Evolutionary conservation across 1,140 invertebrate genomes (phyloP).

Genomic region (Campoletis sonorensis): DNA sequence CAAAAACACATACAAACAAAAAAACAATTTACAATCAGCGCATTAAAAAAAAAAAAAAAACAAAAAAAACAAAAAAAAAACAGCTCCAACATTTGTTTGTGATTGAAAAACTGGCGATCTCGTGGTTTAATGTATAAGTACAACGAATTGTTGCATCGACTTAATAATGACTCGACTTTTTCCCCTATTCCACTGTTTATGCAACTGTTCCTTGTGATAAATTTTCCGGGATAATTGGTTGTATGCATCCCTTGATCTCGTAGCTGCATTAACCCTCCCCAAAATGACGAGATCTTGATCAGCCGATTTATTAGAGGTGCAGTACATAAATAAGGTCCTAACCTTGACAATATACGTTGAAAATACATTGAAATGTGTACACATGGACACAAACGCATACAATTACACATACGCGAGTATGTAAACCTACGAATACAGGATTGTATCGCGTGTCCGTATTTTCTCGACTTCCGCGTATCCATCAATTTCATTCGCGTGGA

Average conservation of each 20-base stretch:
- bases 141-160: conserved; percentile 25
- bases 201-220: too few relatives aligned
- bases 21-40: background rate
- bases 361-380: background rate
- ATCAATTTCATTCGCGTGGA: background rate
- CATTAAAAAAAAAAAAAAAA: background rate
- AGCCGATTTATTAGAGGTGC: background rate
- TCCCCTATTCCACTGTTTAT: too few relatives aligned
- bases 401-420: too few relatives aligned
- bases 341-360: background rate
- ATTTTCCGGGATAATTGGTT: background rate
- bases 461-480: conserved; percentile 36
- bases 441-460: conserved; percentile 17
- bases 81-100: background rate
- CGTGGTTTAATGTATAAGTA: too few relatives aligned
- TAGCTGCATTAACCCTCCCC: background rate
- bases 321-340: background rate
- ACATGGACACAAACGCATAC: background rate
- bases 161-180: conserved; percentile 14
- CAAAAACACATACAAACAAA: conserved; percentile 25
- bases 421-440: too few relatives aligned
- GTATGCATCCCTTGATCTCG: conserved; percentile 5
- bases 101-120: too few relatives aligned
- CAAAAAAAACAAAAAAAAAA: background rate
- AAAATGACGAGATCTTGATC: background rate